These are phyloP conservation scores for Helarctos malayanus DNA, from an alignment of 2,797 vertebrate species.

Conservation along the genomic window DNA sequence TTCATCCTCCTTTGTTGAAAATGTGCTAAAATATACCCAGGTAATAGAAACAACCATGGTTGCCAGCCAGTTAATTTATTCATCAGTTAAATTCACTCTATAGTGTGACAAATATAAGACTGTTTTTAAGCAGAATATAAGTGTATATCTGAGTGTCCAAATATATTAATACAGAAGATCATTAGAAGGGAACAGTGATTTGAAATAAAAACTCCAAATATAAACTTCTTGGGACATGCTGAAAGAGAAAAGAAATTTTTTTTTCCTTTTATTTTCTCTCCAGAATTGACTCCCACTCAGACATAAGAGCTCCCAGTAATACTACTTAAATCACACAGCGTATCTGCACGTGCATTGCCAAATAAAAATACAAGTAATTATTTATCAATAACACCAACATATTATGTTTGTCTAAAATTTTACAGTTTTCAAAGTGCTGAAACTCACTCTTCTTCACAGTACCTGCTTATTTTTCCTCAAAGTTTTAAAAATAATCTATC, in stretches of 20 bases:
- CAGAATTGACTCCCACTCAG: background rate
- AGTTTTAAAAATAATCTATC: background rate
- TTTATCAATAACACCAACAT: slow-evolving; percentile 19
- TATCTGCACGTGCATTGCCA: slow-evolving; percentile 9
- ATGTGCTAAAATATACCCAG: background rate
- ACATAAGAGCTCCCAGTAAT: background rate
- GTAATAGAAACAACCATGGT: background rate
- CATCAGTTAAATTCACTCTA: slow-evolving; percentile 30
- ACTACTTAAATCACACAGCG: background rate
- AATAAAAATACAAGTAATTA: background rate
- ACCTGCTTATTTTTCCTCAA: slow-evolving; percentile 53
- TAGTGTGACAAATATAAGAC: slow-evolving; percentile 7
- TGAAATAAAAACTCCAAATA: slow-evolving; percentile 46
- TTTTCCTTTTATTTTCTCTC: background rate
- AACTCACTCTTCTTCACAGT: background rate
- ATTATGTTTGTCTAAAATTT: background rate
- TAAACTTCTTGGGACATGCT: background rate
- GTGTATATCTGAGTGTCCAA: background rate
- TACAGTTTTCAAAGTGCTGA: background rate
- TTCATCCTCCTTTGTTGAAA: slow-evolving; percentile 55
- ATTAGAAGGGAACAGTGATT: slow-evolving; percentile 43
- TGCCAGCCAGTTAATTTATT: background rate
- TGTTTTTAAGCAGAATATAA: slow-evolving; percentile 52
- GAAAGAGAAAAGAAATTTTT: background rate
- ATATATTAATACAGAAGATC: background rate